Evolutionary conservation across 1,140 invertebrate species (phyloP), one percentile per base, ranked within the genome.

Genomic region (Monomorium pharaonis): DNA sequence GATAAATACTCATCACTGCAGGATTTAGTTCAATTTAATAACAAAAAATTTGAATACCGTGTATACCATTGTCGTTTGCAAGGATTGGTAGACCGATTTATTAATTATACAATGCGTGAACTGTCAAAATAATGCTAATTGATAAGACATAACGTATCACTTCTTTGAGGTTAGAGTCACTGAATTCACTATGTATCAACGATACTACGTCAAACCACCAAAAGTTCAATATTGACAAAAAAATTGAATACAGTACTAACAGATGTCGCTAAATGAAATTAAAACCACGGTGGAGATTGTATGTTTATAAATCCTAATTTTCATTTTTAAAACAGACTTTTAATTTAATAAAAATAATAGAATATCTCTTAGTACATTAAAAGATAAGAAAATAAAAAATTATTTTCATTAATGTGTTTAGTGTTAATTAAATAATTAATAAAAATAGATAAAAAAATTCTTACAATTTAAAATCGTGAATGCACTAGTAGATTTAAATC

Each of bases 41-140:
- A 44, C 7, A 24, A 70, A 44, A 56, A 30, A 42, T 18, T 16
- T 49, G 44, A 81, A 87, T 81, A 90, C 75, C 85, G 70, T 47
- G 21, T 87, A 85, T 80, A 89, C 86, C 89, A 90, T 90, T 74
- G 54, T 56, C 7, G 67, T 44, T 58, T 65, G 18, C 14, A 24
- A 74, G 24, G 1, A 9, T 18, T 51, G 27, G 24, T 14, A n/a
- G 42, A 72, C 18, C 6, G 6, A 44, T 58, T 33, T 30, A 21
- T 72, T 42, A 58, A 56, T 47, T 58, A 6, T 47, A 74, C 12
- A 58, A 72, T 14, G 27, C 27, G 24, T 33, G 0, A 83, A 83
- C n/a, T 21, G n/a, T 74, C 27, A 83, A 83, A 81, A 72, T 58
- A 81, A 58, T 14, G 21, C n/a, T 58, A 21, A 44, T 27, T 42